These are phyloP conservation scores for Equus przewalskii DNA, from an alignment of 2,113 vertebrate genomes.

Conservation along the genomic window DNA sequence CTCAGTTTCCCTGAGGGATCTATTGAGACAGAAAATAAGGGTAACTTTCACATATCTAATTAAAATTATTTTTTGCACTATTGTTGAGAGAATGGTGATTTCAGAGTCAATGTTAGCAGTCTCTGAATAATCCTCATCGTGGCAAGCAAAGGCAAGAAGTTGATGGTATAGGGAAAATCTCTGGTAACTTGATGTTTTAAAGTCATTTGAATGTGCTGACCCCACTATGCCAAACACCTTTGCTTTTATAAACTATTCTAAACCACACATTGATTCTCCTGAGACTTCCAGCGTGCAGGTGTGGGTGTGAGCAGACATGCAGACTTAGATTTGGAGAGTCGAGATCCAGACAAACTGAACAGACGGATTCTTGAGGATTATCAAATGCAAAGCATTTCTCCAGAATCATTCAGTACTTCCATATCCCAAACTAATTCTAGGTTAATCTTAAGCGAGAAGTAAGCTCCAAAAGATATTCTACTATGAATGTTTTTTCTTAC, in stretches of 20 bases:
- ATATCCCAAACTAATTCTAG: slow-evolving; percentile 63
- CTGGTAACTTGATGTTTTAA: neutral
- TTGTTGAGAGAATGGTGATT: slow-evolving; percentile 32
- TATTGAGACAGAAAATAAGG: neutral
- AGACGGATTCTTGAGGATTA: slow-evolving; percentile 61
- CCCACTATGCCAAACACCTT: neutral
- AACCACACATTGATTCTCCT: neutral
- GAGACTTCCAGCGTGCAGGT: neutral
- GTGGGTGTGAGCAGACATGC: neutral
- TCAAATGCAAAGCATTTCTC: slow-evolving; percentile 71
- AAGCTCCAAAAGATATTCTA: slow-evolving; percentile 58
- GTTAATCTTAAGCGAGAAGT: slow-evolving; percentile 51
- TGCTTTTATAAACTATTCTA: slow-evolving; percentile 17
- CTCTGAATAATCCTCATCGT: neutral
- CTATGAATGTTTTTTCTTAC: slow-evolving; percentile 70
- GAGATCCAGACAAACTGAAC: slow-evolving; percentile 18
- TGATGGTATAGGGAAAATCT: neutral
- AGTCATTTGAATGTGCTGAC: neutral
- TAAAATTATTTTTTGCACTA: slow-evolving; percentile 25
- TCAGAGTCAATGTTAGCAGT: slow-evolving; percentile 13
- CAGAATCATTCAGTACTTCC: slow-evolving; percentile 57
- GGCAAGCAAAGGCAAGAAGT: slow-evolving; percentile 30
- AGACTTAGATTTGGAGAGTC: neutral
- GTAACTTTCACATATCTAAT: slow-evolving; percentile 1
- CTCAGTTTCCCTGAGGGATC: neutral